These are phyloP conservation scores for Acanthococcus lagerstroemiae DNA, from an alignment of 2,888 invertebrate species.

Conservation along the genomic window DNA sequence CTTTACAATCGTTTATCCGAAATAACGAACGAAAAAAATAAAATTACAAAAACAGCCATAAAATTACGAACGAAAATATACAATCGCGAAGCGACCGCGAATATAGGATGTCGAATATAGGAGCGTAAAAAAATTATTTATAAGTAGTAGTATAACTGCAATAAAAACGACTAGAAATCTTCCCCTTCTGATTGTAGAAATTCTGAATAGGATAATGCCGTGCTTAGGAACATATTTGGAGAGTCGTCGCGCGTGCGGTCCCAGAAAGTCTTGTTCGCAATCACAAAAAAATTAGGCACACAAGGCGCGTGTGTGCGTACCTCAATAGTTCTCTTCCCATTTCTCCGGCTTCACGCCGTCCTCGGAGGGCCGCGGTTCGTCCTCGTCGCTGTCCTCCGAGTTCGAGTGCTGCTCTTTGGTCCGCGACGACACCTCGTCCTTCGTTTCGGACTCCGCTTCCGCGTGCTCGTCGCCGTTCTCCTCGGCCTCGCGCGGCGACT, in stretches of 20 bases:
- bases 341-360: background rate
- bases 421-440: constrained; percentile 22
- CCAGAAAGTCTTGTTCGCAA: background rate
- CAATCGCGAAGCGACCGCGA: background rate
- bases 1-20: background rate
- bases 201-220: constrained; percentile 1
- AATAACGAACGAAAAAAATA: background rate
- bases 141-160: constrained; percentile 18
- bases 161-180: constrained; percentile 30
- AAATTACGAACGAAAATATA: background rate
- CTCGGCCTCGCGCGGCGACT: constrained; percentile 9
- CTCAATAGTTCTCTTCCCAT: constrained; percentile 16
- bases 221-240: constrained; percentile 14
- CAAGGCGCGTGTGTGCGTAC: background rate
- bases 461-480: constrained; percentile 21
- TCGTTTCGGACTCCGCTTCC: constrained; percentile 14
- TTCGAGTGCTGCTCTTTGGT: constrained; percentile 1
- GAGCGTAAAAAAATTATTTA: constrained; percentile 15
- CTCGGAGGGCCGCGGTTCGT: constrained; percentile 3
- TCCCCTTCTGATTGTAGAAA: constrained; percentile 9
- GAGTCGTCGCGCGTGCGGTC: background rate
- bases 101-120: constrained; percentile 3
- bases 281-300: background rate
- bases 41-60: constrained; percentile 6
- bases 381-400: constrained; percentile 20